phyloP scores from a whole-genome alignment of 1,140 invertebrate species.

The Bombus breviceps region DNA sequence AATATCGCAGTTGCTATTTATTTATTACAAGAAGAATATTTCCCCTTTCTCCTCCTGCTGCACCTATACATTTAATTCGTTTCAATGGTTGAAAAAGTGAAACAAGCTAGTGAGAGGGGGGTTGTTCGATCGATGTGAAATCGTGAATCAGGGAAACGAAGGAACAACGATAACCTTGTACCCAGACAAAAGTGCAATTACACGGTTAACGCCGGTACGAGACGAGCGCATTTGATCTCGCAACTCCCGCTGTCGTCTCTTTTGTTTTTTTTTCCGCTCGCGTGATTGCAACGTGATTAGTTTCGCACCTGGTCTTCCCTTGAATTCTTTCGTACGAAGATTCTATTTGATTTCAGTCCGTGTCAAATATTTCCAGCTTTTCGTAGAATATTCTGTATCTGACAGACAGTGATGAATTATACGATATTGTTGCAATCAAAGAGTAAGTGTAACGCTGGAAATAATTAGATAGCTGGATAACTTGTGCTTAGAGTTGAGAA shows the following conservation, averaged over 20 bases:
- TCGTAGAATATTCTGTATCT: background rate
- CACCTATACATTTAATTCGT: too few relatives aligned
- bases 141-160: background rate
- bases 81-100: background rate
- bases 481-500: too few relatives aligned
- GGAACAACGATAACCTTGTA: background rate
- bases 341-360: too few relatives aligned
- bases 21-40: background rate
- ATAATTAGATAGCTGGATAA: background rate
- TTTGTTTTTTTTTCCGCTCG: background rate
- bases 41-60: background rate
- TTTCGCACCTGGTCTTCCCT: constrained; percentile 8
- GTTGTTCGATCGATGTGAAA: background rate
- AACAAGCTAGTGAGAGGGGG: background rate
- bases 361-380: background rate
- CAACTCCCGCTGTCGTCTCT: background rate
- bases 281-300: constrained; percentile 18
- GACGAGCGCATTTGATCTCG: constrained; percentile 20
- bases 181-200: constrained; percentile 34
- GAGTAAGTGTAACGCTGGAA: background rate
- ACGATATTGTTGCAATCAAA: background rate
- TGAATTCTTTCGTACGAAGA: background rate
- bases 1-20: background rate
- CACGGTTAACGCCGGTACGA: constrained; percentile 27
- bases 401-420: background rate